Evolutionary conservation across 2,113 vertebrate species (phyloP).

Genomic region (Neotragus pygmaeus): DNA sequence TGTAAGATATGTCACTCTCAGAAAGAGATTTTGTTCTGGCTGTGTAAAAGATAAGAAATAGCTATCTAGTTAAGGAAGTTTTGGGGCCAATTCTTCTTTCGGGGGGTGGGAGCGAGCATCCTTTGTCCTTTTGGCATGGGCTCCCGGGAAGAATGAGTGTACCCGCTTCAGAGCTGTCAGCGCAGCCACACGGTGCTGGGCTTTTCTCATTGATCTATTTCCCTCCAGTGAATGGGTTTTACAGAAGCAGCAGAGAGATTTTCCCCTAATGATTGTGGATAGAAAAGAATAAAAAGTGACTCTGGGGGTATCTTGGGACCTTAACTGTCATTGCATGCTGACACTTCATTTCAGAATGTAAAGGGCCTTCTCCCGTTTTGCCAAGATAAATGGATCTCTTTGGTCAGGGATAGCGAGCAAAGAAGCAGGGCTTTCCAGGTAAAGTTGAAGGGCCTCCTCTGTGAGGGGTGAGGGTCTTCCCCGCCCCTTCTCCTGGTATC

Average conservation of each 20-base stretch:
- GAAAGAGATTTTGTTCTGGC: constrained; percentile 40
- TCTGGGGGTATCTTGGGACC: constrained; percentile 21
- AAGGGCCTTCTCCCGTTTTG: constrained; percentile 19
- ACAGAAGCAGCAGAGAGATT: constrained; percentile 37
- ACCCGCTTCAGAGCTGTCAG: neutral
- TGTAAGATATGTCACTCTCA: neutral
- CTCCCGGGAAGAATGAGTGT: neutral
- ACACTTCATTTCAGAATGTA: neutral
- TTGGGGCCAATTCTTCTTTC: neutral
- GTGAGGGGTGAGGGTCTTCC: neutral
- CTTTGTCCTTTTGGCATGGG: neutral
- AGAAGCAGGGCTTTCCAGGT: neutral
- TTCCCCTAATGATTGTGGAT: constrained; percentile 36
- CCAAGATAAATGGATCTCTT: neutral
- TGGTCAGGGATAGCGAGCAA: neutral
- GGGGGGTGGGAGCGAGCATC: neutral
- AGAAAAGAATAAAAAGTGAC: constrained; percentile 40
- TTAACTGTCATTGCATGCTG: neutral
- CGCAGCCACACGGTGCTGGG: neutral
- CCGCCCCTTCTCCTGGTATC: neutral
- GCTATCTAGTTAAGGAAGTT: constrained; percentile 1
- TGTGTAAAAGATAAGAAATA: neutral
- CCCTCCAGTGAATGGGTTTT: constrained; percentile 28
- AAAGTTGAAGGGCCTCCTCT: neutral
- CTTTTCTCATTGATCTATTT: constrained; percentile 55